These are phyloP conservation scores for Lasioglossum pauxillum DNA, from an alignment of 2,888 invertebrate species.

Conservation along the genomic window DNA sequence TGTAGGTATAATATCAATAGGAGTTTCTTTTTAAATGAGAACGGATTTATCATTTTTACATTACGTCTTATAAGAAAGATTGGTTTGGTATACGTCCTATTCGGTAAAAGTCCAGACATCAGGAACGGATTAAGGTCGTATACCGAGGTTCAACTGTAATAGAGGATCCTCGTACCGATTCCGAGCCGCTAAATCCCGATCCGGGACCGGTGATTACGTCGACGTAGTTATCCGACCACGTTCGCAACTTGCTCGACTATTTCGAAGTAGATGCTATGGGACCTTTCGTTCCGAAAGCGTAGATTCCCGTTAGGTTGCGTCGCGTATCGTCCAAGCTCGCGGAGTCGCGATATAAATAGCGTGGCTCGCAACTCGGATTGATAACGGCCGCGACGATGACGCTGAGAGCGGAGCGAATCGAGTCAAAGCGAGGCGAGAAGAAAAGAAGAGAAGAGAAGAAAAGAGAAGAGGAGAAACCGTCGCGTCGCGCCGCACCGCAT, in stretches of 20 bases:
- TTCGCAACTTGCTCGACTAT: background rate
- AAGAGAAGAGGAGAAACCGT: background rate
- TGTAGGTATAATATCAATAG: too few species aligned
- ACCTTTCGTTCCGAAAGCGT: background rate
- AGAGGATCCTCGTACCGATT: too few species aligned
- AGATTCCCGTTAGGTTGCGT: background rate
- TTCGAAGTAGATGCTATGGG: background rate
- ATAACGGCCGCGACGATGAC: slow-evolving; percentile 29
- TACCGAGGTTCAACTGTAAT: too few species aligned
- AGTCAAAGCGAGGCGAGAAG: background rate
- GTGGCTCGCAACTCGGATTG: slow-evolving; percentile 23
- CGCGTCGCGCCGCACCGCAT: background rate
- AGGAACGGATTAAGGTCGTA: too few species aligned
- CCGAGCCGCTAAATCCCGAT: too few species aligned
- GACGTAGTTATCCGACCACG: too few species aligned
- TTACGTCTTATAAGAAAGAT: too few species aligned
- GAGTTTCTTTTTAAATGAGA: too few species aligned
- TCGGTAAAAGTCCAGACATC: too few species aligned
- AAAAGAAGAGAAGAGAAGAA: background rate
- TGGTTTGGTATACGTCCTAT: too few species aligned
- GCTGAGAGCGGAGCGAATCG: background rate
- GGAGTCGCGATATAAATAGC: slow-evolving; percentile 40
- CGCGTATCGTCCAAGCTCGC: slow-evolving; percentile 13
- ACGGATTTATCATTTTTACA: too few species aligned
- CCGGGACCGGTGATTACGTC: too few species aligned